phyloP scores from a whole-genome alignment of 2,888 invertebrate genomes.

The Dysmachus trigonus region DNA sequence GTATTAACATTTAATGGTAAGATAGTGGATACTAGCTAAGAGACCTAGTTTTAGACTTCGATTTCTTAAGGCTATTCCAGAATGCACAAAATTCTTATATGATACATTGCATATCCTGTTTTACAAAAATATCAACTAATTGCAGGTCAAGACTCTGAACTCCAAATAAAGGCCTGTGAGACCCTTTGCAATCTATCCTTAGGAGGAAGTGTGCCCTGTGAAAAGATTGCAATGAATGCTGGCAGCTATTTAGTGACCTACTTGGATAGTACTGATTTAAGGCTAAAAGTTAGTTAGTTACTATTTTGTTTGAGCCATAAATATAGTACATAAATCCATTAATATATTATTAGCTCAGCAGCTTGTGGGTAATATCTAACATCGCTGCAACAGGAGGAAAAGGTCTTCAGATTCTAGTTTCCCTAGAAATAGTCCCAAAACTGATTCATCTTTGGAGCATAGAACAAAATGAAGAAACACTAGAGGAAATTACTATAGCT shows the following conservation, averaged over 20 bases:
- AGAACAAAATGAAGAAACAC: conserved; percentile 51
- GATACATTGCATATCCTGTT: too few relatives aligned
- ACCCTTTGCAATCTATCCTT: conserved; percentile 61
- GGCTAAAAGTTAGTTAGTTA: conserved; percentile 52
- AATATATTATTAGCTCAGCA: conserved; percentile 51
- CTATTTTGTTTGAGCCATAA: background rate
- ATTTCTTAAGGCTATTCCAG: too few relatives aligned
- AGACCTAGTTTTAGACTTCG: too few relatives aligned
- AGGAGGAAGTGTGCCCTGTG: conserved; percentile 58
- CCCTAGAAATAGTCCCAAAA: conserved; percentile 59
- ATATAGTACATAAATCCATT: too few relatives aligned
- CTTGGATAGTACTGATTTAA: conserved; percentile 55
- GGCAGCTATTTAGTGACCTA: conserved; percentile 61
- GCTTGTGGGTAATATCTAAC: conserved; percentile 61
- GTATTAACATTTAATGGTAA: too few relatives aligned
- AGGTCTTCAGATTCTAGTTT: conserved; percentile 54
- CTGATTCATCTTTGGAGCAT: conserved; percentile 55
- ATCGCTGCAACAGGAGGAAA: conserved; percentile 57
- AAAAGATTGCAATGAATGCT: conserved; percentile 58
- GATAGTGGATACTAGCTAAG: too few relatives aligned
- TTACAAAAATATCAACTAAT: background rate
- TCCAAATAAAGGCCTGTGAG: conserved; percentile 58
- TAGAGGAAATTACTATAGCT: conserved; percentile 57
- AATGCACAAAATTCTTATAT: too few relatives aligned
- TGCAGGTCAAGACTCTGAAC: conserved; percentile 56